Conservation (phyloP, 1,140 invertebrate genomes). For the Rhagoletis zephyria region DNA sequence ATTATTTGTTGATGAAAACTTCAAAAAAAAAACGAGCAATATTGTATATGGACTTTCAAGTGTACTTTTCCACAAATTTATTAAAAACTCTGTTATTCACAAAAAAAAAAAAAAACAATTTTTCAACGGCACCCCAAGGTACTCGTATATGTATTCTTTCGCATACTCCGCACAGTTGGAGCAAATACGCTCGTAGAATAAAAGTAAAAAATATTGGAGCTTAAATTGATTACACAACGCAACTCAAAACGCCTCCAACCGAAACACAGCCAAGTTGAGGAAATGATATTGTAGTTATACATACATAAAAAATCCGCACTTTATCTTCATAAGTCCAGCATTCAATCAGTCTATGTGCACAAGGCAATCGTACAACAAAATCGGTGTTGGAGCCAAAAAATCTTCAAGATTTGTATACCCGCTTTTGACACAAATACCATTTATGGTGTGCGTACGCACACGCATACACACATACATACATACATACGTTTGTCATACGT, state of each 20-base stretch:
- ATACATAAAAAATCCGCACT: not conserved
- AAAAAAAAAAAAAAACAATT: not conserved
- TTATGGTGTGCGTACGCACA: slow-evolving; percentile 9
- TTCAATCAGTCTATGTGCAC: slow-evolving; percentile 38
- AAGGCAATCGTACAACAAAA: not conserved
- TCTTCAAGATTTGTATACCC: not conserved
- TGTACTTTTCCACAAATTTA: slow-evolving; percentile 10
- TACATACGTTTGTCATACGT: not conserved
- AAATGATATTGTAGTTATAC: not conserved
- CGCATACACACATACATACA: not conserved
- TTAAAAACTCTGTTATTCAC: not conserved
- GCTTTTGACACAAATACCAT: slow-evolving; percentile 48
- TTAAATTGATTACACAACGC: slow-evolving; percentile 41
- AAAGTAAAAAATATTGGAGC: not conserved
- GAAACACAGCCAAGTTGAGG: not conserved
- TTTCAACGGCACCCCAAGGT: not conserved
- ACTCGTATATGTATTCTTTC: not conserved
- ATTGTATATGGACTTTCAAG: not conserved
- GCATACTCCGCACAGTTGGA: not conserved
- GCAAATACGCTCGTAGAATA: not conserved
- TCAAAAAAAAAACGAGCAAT: too few relatives aligned
- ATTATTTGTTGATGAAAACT: not conserved
- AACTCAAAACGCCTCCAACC: slow-evolving; percentile 33
- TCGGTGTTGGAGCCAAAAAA: not conserved
- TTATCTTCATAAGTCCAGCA: slow-evolving; percentile 21